Conservation (phyloP, 2,113 vertebrate species). For the Chloebia gouldiae region DNA sequence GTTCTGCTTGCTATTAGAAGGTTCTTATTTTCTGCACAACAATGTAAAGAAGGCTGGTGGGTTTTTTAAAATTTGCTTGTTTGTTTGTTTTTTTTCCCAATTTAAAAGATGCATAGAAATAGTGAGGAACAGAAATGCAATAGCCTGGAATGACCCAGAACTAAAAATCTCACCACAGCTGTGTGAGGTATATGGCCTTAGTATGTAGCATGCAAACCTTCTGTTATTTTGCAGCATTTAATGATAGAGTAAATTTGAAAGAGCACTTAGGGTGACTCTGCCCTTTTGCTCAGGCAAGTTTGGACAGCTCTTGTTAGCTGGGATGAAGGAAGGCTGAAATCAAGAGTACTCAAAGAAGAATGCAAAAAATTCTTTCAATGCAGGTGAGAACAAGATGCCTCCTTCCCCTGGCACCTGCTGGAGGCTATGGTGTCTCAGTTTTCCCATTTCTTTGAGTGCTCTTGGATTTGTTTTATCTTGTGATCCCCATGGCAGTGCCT, state of each 20-base stretch:
- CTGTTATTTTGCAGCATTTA: background rate
- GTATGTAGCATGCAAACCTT: background rate
- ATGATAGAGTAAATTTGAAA: background rate
- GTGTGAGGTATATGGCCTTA: background rate
- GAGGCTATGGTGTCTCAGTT: background rate
- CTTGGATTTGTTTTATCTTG: background rate
- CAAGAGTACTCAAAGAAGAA: constrained; percentile 12
- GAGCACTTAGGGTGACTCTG: constrained; percentile 16
- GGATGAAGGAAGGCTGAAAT: constrained; percentile 10
- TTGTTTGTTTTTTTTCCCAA: background rate
- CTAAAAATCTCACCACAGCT: background rate
- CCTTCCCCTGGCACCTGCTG: background rate
- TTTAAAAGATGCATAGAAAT: background rate
- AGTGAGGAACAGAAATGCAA: background rate
- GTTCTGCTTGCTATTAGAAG: background rate
- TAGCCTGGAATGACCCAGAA: background rate
- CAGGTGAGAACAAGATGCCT: background rate
- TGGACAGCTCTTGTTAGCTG: background rate
- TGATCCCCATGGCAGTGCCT: background rate
- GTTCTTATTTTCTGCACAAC: background rate
- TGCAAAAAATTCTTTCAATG: background rate
- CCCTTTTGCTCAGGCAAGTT: background rate
- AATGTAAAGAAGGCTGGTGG: background rate
- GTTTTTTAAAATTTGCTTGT: background rate
- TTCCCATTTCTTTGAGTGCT: background rate